Conservation (phyloP, 2,888 invertebrate genomes). For the Athetis lepigone region DNA sequence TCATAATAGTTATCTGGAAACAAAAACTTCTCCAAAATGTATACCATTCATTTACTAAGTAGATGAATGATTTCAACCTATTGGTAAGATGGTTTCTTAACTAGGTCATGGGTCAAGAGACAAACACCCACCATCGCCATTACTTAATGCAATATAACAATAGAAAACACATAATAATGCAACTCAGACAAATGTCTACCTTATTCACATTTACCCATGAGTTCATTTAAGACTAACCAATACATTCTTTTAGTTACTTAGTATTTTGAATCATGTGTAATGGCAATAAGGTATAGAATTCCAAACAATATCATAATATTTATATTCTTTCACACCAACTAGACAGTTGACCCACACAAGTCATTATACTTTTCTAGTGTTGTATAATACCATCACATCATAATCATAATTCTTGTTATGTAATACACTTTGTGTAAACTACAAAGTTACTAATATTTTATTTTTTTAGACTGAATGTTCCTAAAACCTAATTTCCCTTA, state of each 20-base stretch:
- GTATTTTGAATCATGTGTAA: neutral
- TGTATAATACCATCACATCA: conserved; percentile 12
- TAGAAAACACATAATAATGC: neutral
- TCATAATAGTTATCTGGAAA: neutral
- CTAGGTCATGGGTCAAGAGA: neutral
- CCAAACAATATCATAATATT: too few species aligned
- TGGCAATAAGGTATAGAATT: neutral
- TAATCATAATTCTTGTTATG: conserved; percentile 4
- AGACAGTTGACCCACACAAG: neutral
- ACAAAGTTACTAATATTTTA: too few species aligned
- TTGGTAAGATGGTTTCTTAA: neutral
- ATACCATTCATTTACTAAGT: too few species aligned
- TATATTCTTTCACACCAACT: neutral
- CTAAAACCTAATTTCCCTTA: too few species aligned
- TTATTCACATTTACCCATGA: neutral
- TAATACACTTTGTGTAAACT: too few species aligned
- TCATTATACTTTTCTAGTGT: too few species aligned
- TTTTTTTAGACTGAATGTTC: too few species aligned
- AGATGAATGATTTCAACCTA: too few species aligned
- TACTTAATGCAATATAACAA: neutral
- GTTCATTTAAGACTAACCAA: too few species aligned
- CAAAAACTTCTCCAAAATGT: neutral
- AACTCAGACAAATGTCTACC: neutral
- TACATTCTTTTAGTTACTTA: neutral
- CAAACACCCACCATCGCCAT: neutral